Base-by-base conservation (phyloP, 2,113 vertebrate genomes). In the Cottus gobio region DNA sequence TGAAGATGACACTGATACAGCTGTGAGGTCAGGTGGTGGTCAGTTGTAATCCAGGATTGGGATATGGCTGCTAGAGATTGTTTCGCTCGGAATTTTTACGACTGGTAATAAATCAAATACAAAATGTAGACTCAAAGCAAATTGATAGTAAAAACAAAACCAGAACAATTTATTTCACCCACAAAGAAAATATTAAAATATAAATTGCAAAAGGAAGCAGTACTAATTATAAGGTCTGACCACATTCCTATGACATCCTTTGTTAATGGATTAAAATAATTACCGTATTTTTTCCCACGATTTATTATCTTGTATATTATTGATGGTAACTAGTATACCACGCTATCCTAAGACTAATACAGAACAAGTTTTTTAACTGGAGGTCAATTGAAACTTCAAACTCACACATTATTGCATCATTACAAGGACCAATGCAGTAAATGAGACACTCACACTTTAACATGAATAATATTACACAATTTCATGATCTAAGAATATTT, bases 1-100 rank as follows among this genome's bases (percentile, higher is more conserved):
- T 87, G 64, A 87, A 89, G 80, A 79, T 16, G 77, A 85, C 76
- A 87, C 75, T 77, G 71, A 67, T 79, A 69, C 83, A 65, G 83
- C 73, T 80, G 84, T 46, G 58, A 74, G 87, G 84, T 91, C 80
- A 87, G 31, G 60, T 63, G 66, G 66, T 72, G 61, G 77, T 34
- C 72, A 80, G 75, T 66, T 22, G 30, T 73, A 91, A 82, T 85
- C 72, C 46, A 28, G 37, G 31, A 44, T 10, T 69, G 50, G 52
- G 39, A 75, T 8, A 39, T 16, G 30, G 46, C 54, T 64, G 72
- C 68, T 73, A 3, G 58, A 24, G 68, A 80, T 65, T 60, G 44
- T 16, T 79, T 85, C 74, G 66, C 57, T 36, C 34, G 56, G 64
- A 75, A 61, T 71, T 66, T 77, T 89, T 79, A 83, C 54, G 15